Conservation (phyloP, 2,888 invertebrate genomes). For the Alsophila aescularia region DNA sequence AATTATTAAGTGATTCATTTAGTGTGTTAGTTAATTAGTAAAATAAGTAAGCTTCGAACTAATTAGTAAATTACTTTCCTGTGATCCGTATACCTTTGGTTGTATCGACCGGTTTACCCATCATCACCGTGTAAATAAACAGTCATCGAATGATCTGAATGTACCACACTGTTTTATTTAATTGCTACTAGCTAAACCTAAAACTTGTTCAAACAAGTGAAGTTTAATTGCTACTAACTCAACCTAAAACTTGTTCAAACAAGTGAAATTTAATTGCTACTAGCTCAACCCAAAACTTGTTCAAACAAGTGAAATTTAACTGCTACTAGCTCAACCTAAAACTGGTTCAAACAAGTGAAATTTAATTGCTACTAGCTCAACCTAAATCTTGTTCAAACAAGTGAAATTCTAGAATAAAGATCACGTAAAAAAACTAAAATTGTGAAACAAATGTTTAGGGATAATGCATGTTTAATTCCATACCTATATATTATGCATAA, state of each 20-base stretch:
- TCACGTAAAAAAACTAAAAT: no score
- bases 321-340: neutral
- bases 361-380: no score
- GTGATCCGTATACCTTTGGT: constrained; percentile 73
- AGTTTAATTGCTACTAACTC: constrained; percentile 40
- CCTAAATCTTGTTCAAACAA: no score
- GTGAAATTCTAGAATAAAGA: no score
- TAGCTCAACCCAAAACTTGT: neutral
- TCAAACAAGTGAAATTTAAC: no score
- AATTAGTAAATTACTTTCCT: constrained; percentile 66
- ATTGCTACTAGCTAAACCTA: neutral
- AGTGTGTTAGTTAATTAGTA: constrained; percentile 36
- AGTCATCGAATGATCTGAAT: constrained; percentile 83
- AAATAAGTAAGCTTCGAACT: constrained; percentile 61
- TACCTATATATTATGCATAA: no score
- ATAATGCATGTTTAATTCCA: no score
- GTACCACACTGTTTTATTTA: constrained; percentile 70
- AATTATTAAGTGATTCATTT: constrained; percentile 21
- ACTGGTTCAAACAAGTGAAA: no score
- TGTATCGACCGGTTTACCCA: constrained; percentile 65
- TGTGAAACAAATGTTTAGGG: neutral
- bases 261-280: constrained; percentile 46
- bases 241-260: no score
- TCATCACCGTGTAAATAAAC: constrained; percentile 81
- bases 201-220: no score